Conservation (phyloP, 2,888 invertebrate genomes). For the Hirtodrosophila trivittata region DNA sequence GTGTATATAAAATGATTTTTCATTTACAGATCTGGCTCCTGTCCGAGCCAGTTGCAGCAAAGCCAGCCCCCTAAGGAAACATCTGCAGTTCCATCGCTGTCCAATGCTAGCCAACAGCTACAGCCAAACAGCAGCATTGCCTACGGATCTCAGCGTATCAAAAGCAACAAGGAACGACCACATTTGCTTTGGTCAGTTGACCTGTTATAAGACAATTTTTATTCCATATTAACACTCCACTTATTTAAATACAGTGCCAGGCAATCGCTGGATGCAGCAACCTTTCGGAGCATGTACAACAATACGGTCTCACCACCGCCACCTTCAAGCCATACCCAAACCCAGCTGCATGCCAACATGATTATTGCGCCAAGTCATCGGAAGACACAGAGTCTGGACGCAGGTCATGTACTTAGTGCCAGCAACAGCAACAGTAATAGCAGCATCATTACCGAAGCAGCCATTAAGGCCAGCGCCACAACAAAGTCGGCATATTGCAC, state of each 20-base stretch:
- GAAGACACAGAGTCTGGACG: slow-evolving; percentile 93
- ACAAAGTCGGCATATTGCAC: slow-evolving; percentile 83
- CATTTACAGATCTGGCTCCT: slow-evolving; percentile 91
- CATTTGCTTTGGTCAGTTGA: slow-evolving; percentile 76
- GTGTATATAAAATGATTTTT: background rate
- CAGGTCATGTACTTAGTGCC: slow-evolving; percentile 83
- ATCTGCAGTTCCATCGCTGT: slow-evolving; percentile 20
- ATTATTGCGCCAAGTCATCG: slow-evolving; percentile 85
- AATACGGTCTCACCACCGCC: slow-evolving; percentile 52
- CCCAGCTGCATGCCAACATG: slow-evolving; percentile 69
- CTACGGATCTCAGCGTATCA: slow-evolving; percentile 86
- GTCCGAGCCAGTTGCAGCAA: slow-evolving; percentile 94
- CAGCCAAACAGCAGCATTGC: slow-evolving; percentile 44
- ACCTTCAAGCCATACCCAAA: slow-evolving; percentile 45
- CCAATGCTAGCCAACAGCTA: slow-evolving; percentile 23
- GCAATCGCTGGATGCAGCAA: slow-evolving; percentile 76
- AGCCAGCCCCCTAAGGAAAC: slow-evolving; percentile 86
- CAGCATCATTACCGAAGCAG: slow-evolving; percentile 70
- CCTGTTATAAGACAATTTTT: background rate
- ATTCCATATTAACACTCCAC: background rate
- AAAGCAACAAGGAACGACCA: slow-evolving; percentile 87
- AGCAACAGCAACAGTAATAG: slow-evolving; percentile 31
- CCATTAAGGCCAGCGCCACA: slow-evolving; percentile 81
- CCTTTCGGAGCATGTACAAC: slow-evolving; percentile 72
- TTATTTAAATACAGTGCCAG: slow-evolving; percentile 54